Base-by-base conservation (phyloP, 2,888 invertebrate genomes). In the Nowickia ferox region DNA sequence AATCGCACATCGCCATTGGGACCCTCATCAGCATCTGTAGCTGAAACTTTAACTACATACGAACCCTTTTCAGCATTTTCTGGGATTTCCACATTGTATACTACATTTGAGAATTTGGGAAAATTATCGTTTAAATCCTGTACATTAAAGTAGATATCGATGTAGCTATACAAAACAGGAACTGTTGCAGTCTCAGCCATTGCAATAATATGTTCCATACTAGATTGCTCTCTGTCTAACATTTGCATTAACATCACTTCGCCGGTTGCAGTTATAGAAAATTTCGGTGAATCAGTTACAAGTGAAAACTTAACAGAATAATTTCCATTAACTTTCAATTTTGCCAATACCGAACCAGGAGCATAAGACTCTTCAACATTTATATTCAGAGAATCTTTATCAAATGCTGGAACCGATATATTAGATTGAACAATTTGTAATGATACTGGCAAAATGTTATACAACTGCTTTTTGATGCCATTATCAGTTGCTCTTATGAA, bases 51-150 rank as follows among this genome's bases (percentile, higher is more conserved):
- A 69, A 97, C 92, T 83, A 97, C 94, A 40, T 95, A 94, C 40
- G 96, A 94, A 61, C 96, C 96, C 90, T 96, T 96, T 85, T 96
- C 95, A 53, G 96, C 94, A 93, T 97, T 97, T 93, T 98, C 98
- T 0, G 97, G 96, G 15, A 98, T 93, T 87, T 94, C 94, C 38
- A 97, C 93, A 79, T 95, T 94, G 93, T 98, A 98, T 1, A 96
- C 96, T 90, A 95, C 95, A 90, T 96, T 97, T 92, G 98, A 97
- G 92, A 98, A 98, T 88, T 94, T 94, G 0, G 98, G 98, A 71
- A 95, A 95, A 92, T 98, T 97, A 92, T 98, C 98, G 93, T 98
- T 98, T 88, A 96, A 96, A 92, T 98, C 98, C 87, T 96, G 94
- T 82, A 98, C 96, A 93, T 96, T 96, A 78, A 98, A 93, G 8